Conservation (phyloP, 1,140 invertebrate genomes). For the Drosophila baimaii region DNA sequence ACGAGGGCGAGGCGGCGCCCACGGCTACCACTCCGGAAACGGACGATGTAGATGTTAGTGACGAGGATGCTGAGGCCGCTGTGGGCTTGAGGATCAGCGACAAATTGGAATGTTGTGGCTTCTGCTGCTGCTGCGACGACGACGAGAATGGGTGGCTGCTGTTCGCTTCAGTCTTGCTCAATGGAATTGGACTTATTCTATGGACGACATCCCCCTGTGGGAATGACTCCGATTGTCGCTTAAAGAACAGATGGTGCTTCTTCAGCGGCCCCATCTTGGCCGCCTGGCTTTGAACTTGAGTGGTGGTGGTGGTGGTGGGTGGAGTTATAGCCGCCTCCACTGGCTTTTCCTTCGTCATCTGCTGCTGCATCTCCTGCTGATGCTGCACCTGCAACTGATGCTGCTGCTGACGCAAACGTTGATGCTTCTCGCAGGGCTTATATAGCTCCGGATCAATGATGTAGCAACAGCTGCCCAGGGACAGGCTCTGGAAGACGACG, state of each 20-base stretch:
- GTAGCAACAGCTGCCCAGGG: conserved; percentile 59
- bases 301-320: neutral
- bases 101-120: conserved; percentile 63
- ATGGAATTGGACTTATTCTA: conserved; percentile 76
- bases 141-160: conserved; percentile 1
- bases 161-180: conserved; percentile 73
- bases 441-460: conserved; percentile 75
- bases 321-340: neutral
- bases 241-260: conserved; percentile 82
- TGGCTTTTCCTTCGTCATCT: conserved; percentile 1
- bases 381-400: conserved; percentile 30
- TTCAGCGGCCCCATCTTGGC: conserved; percentile 69
- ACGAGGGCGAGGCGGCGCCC: conserved; percentile 80
- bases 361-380: conserved; percentile 4
- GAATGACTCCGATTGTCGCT: conserved; percentile 81
- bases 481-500: conserved; percentile 68
- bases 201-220: conserved; percentile 75
- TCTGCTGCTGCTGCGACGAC: conserved; percentile 22
- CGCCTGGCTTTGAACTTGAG: conserved; percentile 35
- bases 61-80: conserved; percentile 16
- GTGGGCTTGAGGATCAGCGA: conserved; percentile 48
- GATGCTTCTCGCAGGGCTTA: conserved; percentile 73
- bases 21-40: conserved; percentile 74
- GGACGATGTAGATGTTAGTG: conserved; percentile 80
- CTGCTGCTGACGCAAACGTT: conserved; percentile 37